Evolutionary conservation across 2,113 vertebrate genomes (phyloP), one percentile per base, ranked within the genome.

Genomic region (Aegotheles bennettii): DNA sequence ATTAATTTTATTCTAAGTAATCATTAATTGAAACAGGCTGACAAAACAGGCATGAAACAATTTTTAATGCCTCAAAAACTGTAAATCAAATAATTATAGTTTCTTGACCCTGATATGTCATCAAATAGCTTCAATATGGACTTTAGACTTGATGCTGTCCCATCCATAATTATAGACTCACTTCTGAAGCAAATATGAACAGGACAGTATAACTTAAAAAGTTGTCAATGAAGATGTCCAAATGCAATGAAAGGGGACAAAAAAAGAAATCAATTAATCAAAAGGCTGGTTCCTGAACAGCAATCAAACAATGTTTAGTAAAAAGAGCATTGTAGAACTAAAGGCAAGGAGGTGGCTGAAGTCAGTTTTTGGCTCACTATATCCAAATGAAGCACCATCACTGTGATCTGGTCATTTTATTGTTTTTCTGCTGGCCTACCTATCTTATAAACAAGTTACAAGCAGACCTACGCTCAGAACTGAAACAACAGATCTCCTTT

Each of bases 1-100:
- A 31, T 79, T 61, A 80, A 94, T 85, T 85, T 95, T 67, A 81
- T 95, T 94, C 76, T 84, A 90, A 94, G 96, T 96, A 93, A 81
- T 36, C 23, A 20, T 77, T 90, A 91, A 95, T 91, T 84, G 69
- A 95, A 93, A 71, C 29, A 57, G 16, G 8, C 51, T n/a, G 54
- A 81, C 57, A 93, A 94, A 93, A 86, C 47, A 92, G 51, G 45
- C 8, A 84, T 6, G 26, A 65, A 61, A 36, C 1, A 1, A 12
- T 50, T 87, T 47, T 92, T 68, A 88, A 61, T 94, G 71, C 77
- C 71, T 83, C 57, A 89, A 93, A 92, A 93, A 75, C 36, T 36
- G 10, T 38, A 89, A 79, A 71, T 45, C 60, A 70, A 35, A 77
- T 63, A 33, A 31, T 90, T 69, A 16, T 23, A 35, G 83, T 90